Evolutionary conservation across 2,113 vertebrate species (phyloP), one percentile per base, ranked within the genome.

Genomic region (Oceanites oceanicus): DNA sequence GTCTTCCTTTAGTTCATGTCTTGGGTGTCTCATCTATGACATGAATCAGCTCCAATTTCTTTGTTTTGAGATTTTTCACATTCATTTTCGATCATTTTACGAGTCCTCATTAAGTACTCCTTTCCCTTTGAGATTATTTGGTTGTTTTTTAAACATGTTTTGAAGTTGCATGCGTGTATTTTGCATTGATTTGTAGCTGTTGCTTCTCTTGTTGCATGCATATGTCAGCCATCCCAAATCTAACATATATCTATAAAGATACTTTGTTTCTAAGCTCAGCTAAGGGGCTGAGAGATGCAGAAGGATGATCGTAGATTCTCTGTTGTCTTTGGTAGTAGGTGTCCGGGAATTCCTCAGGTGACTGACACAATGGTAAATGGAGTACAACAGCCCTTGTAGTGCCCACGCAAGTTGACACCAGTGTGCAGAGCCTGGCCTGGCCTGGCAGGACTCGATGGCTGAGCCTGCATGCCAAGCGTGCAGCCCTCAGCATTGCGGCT

Each of bases 381-480:
- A 2, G 6, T 68, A 13, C 26, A 23, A 0, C 22, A 42, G 23
- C 47, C 17, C 6, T 36, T 58, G 55, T 36, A 29, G 44, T 18
- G 40, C 80, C 53, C 17, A 19, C 23, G 7, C 12, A 9, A 55
- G 45, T 16, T 23, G 36, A 32, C 29, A 14, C 6, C 2, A 9
- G 18, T 2, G 27, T 52, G 49, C 68, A 62, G 73, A 36, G 30
- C 19, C 50, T 55, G 25, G 29, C 25, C n/a, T 90, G 81, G 13
- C 18, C 6, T 36, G 70, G 45, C 45, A 23, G 45, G 58, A 32
- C 38, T 40, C 2, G 4, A 4, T 5, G 38, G 52, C 65, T 15
- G 58, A 49, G 30, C 26, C n/a, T 7, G 17, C 9, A 0, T 27
- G 32, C 53, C 53, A 34, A 0, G 26, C 9, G 1, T 20, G 5